phyloP scores from a whole-genome alignment of 2,888 invertebrate species.

The Gortyna flavago region DNA sequence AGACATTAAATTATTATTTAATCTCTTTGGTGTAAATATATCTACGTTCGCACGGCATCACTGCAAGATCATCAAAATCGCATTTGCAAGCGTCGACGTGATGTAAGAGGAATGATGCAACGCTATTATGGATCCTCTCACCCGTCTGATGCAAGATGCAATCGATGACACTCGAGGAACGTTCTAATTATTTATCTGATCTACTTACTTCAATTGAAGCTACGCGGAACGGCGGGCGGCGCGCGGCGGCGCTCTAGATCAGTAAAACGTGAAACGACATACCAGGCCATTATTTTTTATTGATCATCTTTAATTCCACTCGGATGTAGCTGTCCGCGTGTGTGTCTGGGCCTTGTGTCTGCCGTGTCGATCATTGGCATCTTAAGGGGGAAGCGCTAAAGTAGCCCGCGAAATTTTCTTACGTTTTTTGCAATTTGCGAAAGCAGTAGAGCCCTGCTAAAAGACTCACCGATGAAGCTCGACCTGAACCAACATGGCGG shows the following conservation, averaged over 20 bases:
- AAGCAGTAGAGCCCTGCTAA: too few relatives aligned
- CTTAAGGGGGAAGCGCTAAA: too few relatives aligned
- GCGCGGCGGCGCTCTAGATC: neutral
- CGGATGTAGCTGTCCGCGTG: constrained; percentile 26
- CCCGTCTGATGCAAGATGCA: neutral
- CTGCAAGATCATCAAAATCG: constrained; percentile 31
- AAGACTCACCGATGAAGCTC: too few relatives aligned
- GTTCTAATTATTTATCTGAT: neutral
- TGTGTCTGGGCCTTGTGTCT: constrained; percentile 2
- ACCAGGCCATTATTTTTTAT: neutral
- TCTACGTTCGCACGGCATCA: neutral
- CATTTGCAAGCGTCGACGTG: constrained; percentile 12
- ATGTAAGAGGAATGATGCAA: constrained; percentile 13
- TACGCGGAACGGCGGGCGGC: neutral
- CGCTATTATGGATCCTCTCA: neutral
- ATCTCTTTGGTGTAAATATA: too few relatives aligned
- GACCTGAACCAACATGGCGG: too few relatives aligned
- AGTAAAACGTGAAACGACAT: neutral
- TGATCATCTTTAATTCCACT: constrained; percentile 18
- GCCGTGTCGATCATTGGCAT: constrained; percentile 72
- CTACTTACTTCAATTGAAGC: neutral
- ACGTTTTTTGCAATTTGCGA: too few relatives aligned
- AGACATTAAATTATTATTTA: too few relatives aligned
- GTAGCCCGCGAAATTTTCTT: too few relatives aligned
- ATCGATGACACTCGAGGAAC: neutral